phyloP scores from a whole-genome alignment of 2,888 invertebrate species.

The Tetragonula carbonaria region DNA sequence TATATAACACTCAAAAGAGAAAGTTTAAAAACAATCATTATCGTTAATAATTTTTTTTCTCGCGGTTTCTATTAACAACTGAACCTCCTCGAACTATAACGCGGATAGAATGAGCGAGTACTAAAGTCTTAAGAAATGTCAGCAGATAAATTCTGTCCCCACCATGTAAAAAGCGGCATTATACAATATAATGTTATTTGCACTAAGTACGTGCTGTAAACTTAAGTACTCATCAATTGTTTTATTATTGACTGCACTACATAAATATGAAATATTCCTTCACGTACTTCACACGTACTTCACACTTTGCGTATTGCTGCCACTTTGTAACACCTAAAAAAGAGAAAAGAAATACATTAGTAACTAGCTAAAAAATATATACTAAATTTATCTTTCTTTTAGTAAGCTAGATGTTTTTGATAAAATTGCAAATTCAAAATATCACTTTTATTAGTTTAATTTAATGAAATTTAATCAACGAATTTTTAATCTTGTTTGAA shows the following conservation, averaged over 20 bases:
- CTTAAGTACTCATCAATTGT: constrained; percentile 40
- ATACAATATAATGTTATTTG: constrained; percentile 54
- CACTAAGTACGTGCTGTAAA: constrained; percentile 24
- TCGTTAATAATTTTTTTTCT: not conserved
- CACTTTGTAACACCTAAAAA: constrained; percentile 14
- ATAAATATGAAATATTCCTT: constrained; percentile 6
- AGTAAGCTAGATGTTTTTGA: not conserved
- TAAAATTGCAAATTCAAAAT: not conserved
- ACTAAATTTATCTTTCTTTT: not conserved
- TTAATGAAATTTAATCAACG: not conserved
- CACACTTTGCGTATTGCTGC: not conserved
- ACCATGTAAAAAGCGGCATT: constrained; percentile 57
- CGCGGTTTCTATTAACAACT: not conserved
- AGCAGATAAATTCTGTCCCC: constrained; percentile 62
- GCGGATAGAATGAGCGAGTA: constrained; percentile 46
- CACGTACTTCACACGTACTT: constrained; percentile 12
- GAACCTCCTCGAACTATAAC: constrained; percentile 32
- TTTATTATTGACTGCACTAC: constrained; percentile 27
- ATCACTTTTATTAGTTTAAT: not conserved
- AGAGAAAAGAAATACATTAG: constrained; percentile 12
- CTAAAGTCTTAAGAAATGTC: constrained; percentile 53
- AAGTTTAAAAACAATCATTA: constrained; percentile 36
- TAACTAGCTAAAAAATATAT: constrained; percentile 15
- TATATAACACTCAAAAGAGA: constrained; percentile 11
- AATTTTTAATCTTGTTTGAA: not conserved